Evolutionary conservation across 2,113 vertebrate genomes (phyloP).

Genomic region (Corythaeola cristata): DNA sequence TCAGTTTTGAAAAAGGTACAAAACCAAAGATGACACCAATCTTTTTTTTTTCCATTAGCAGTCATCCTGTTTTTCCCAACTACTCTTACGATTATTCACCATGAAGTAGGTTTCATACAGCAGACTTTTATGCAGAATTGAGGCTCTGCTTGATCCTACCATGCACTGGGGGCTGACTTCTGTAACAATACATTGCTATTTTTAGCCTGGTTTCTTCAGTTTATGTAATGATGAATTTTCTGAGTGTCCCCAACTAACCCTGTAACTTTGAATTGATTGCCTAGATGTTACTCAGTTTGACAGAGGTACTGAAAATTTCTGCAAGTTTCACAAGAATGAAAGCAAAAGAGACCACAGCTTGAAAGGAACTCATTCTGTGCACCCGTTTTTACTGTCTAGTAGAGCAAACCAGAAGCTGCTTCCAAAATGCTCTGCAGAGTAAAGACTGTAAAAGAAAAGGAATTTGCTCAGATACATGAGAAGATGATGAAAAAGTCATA

Average conservation of each 20-base stretch:
- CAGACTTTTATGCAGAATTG: conserved; percentile 22
- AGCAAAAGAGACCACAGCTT: background rate
- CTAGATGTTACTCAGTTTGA: background rate
- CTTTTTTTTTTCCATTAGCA: background rate
- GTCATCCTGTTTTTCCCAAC: background rate
- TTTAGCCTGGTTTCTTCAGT: conserved; percentile 13
- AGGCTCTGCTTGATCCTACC: conserved; percentile 28
- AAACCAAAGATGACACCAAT: background rate
- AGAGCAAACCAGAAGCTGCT: background rate
- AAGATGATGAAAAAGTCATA: background rate
- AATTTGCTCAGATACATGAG: background rate
- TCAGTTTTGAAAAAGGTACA: background rate
- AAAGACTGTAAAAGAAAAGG: background rate
- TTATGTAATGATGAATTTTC: conserved; percentile 59
- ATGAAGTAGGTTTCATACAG: background rate
- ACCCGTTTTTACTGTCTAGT: background rate
- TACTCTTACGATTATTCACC: background rate
- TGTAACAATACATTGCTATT: background rate
- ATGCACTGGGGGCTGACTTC: background rate
- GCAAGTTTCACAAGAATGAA: background rate
- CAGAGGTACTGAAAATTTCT: background rate
- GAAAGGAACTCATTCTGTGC: background rate
- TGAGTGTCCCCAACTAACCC: background rate
- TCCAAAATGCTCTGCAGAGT: background rate
- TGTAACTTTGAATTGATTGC: conserved; percentile 6